These are phyloP conservation scores for Rhadina sibilatrix DNA, from an alignment of 2,113 vertebrate species.

Conservation along the genomic window DNA sequence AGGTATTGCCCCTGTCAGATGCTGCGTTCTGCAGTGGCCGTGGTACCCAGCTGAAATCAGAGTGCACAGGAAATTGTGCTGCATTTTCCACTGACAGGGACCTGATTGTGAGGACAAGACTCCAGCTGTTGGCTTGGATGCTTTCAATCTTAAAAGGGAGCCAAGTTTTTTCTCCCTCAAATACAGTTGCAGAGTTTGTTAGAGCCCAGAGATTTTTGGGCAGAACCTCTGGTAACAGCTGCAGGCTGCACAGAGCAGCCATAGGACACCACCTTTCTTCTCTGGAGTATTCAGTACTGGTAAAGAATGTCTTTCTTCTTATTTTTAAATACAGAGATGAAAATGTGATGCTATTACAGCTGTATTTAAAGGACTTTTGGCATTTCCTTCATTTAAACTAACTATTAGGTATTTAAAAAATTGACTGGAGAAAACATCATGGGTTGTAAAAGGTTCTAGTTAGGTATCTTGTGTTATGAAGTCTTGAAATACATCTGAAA, in stretches of 20 bases:
- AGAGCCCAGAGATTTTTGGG: not conserved
- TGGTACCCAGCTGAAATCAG: not conserved
- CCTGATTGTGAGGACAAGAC: not conserved
- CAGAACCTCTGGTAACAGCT: not conserved
- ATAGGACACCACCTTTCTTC: not conserved
- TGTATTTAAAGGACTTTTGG: not conserved
- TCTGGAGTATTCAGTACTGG: not conserved
- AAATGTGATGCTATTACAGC: not conserved
- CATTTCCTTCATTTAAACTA: not conserved
- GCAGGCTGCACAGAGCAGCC: not conserved
- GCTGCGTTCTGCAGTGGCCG: rapidly evolving
- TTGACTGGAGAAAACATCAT: not conserved
- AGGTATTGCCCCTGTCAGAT: not conserved
- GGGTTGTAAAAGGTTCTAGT: not conserved
- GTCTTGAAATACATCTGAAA: not conserved
- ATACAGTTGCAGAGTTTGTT: not conserved
- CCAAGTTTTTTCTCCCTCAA: not conserved
- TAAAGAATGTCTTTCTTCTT: not conserved
- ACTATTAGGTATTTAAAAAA: not conserved
- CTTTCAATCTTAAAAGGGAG: not conserved
- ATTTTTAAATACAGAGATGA: not conserved
- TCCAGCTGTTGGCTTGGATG: not conserved
- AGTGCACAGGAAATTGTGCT: not conserved
- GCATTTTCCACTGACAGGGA: not conserved
- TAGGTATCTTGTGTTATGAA: not conserved